Percentiles rank a stretch among this genome's conserved stretches.
phyloP scores from a whole-genome alignment of 2,797 vertebrate genomes.

The Hemibagrus guttatus region DNA sequence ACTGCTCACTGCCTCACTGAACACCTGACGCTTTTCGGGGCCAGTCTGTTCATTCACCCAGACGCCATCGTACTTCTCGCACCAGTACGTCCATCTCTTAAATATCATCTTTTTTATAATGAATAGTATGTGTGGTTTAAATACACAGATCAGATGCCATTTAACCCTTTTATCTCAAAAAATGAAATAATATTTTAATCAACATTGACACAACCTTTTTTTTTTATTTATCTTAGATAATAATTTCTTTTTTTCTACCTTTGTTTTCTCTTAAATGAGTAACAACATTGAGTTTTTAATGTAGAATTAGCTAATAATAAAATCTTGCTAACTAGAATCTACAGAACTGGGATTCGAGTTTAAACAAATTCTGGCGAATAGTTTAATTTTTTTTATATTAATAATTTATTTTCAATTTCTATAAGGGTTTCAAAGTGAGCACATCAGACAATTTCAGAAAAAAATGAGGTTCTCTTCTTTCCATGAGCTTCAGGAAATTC shows the following conservation, averaged over 20 bases:
- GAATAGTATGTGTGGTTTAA: neutral
- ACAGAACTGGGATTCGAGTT: too few species aligned
- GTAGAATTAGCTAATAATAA: neutral
- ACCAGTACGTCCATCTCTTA: constrained; percentile 64
- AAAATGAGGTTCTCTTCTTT: too few species aligned
- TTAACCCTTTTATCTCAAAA: neutral
- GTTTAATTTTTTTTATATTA: too few species aligned
- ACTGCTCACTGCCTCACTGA: constrained; percentile 74
- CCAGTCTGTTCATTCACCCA: constrained; percentile 80
- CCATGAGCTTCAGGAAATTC: too few species aligned
- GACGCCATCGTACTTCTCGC: constrained; percentile 75
- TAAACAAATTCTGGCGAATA: neutral
- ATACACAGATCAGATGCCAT: neutral
- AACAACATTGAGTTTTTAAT: neutral
- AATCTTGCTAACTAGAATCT: neutral
- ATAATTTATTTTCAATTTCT: too few species aligned
- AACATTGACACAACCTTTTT: neutral
- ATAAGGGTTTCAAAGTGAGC: too few species aligned
- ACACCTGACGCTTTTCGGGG: constrained; percentile 82
- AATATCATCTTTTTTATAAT: neutral
- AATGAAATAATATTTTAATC: neutral
- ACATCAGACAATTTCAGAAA: too few species aligned
- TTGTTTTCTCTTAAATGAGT: neutral
- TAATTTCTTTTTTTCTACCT: neutral
- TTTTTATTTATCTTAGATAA: too few species aligned